A percentile compares a stretch with the other conserved stretches of the same genome.
These are phyloP conservation scores for Oryzias javanicus DNA, from an alignment of 2,113 vertebrate genomes.

Conservation along the genomic window DNA sequence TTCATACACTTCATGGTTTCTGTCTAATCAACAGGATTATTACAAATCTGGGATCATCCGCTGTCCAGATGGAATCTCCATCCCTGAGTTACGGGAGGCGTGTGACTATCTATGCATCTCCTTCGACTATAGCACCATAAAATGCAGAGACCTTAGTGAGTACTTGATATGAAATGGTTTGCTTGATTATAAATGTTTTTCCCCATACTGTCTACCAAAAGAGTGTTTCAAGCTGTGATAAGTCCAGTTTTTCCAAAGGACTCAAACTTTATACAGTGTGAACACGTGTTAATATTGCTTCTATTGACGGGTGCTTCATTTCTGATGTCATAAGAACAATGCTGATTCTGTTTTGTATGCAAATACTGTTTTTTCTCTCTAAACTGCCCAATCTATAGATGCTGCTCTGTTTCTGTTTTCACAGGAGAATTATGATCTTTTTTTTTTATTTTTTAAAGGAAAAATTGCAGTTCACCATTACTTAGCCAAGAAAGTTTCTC, in stretches of 20 bases:
- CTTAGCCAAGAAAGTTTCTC: background rate
- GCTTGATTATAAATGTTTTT: too few relatives aligned
- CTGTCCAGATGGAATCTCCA: conserved; percentile 98
- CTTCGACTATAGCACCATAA: conserved; percentile 98
- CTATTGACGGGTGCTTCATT: background rate
- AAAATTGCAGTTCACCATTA: background rate
- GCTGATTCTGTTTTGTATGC: background rate
- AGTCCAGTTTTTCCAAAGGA: background rate
- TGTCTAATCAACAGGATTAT: conserved; percentile 86
- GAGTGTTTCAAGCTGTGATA: background rate
- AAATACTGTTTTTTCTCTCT: background rate
- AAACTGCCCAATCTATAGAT: background rate
- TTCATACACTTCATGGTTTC: conserved; percentile 19
- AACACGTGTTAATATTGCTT: background rate
- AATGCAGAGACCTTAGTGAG: conserved; percentile 99
- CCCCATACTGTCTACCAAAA: background rate
- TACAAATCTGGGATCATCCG: conserved; percentile 99
- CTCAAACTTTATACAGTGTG: background rate
- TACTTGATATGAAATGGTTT: conserved; percentile 33
- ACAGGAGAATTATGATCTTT: background rate
- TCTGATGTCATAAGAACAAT: background rate
- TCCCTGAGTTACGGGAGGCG: conserved; percentile 96
- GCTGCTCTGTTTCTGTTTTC: background rate
- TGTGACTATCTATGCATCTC: conserved; percentile 99
- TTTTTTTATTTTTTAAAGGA: too few relatives aligned